Evolutionary conservation across 2,888 invertebrate genomes (phyloP), one percentile per base, ranked within the genome.

Genomic region (Sphinx pinastri): DNA sequence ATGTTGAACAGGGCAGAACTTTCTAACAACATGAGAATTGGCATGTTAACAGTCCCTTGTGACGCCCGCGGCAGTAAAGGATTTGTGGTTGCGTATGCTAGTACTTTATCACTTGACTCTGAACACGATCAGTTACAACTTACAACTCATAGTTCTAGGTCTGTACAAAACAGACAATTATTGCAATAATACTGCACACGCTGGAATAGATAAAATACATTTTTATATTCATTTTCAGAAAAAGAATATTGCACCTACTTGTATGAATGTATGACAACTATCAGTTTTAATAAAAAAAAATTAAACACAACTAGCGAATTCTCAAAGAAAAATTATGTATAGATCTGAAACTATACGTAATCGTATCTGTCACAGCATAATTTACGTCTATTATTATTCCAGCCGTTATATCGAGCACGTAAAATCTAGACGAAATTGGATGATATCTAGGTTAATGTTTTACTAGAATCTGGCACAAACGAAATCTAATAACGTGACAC

Each of bases 1-100:
- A 47, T 19, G 49, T 63, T 63, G 49, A 63, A 63, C 49, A 19
- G 19, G 19, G 19, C 13, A 49, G 13, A 63, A 49, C 63, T 49
- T 63, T 63, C 63, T 63, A 49, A 49, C 60, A 45, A 60, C 49
- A 63, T 47, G 19, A 49, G 47, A 47, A 49, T 63, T 49, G 63
- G 63, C 19, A 47, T 63, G 63, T 63, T 63, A 63, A 49, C 63
- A 63, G 19, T 63, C 63, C 63, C 63, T 63, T 63, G 60, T 5
- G 63, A 38, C 19, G 12, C 19, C 49, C 19, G 49, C 12, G 13
- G 49, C 13, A 31, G 31, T 38, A 16, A 63, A 63, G 49, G 63
- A 63, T 63, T 63, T 63, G 19, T 45, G 45, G 47, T 31, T 58
- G 49, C 63, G 63, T 47, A 63, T 49, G 19, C 63, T 7, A 0